Base-by-base conservation (phyloP, 2,113 vertebrate species). In the Cryptoleucopteryx plumbea region DNA sequence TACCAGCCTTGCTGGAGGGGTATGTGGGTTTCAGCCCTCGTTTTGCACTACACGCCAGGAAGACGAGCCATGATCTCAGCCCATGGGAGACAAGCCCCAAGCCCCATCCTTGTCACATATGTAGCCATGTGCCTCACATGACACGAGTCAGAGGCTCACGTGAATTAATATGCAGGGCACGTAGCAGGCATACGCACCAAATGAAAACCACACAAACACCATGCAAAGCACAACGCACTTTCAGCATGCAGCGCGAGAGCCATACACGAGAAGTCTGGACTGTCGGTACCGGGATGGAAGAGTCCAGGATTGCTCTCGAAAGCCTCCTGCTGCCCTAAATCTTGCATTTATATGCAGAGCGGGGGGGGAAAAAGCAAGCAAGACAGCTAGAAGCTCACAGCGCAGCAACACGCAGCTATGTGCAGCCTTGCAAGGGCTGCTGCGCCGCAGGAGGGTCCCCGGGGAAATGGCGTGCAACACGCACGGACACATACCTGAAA, bases 221-320 rank as follows among this genome's bases (percentile, higher is more conserved):
- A 0, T 0, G n/a, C 43, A 58, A n/a, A 80, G 58, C 92, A 48
- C 42, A 43, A 1, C 32, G 13, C 1, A 0, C 14, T 29, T 16
- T 1, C 25, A 13, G 26, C 66, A 7, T 1, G 32, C 86, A 73
- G 68, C 13, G 1, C 1, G 0, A 14, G 20, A 53, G 77, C 68
- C 3, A 8, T 0, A n/a, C 42, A 14, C 0, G 9, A 42, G 59
- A 71, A 16, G n/a, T 29, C n/a, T 50, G 50, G 27, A 27, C 59
- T 31, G 63, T 25, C 26, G 13, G 13, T 0, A 8, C 13, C 0
- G 0, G 21, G 10, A 1, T 4, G 47, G 19, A 45, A 45, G 32
- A 67, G 65, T 9, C 71, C n/a, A 1, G 55, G 29, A 12, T 21
- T 21, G 16, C 27, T 81, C 65, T 36, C 29, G 13, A 3, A 43